Evolutionary conservation across 2,797 vertebrate species (phyloP).

Genomic region (Gobionotothen gibberifrons): DNA sequence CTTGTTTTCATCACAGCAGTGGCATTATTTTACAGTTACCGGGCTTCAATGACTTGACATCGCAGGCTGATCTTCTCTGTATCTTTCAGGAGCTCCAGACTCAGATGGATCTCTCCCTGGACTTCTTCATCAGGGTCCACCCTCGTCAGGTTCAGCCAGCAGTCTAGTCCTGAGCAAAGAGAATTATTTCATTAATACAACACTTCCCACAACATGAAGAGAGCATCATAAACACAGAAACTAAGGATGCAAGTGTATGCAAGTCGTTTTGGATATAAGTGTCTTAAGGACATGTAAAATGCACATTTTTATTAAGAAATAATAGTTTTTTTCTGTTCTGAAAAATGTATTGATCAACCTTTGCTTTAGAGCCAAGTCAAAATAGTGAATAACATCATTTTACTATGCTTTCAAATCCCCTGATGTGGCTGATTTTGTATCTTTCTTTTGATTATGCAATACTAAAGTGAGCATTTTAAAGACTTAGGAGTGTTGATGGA

Average conservation of each 20-base stretch:
- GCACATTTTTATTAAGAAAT: too few species aligned
- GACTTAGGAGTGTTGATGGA: too few species aligned
- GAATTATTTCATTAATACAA: not conserved
- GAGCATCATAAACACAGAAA: not conserved
- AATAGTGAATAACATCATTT: too few species aligned
- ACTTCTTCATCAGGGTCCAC: conserved; percentile 91
- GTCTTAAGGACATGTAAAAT: too few species aligned
- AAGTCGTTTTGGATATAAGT: too few species aligned
- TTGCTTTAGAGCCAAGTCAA: not conserved
- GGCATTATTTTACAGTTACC: conserved; percentile 73
- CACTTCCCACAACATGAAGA: not conserved
- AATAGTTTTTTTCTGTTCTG: too few species aligned
- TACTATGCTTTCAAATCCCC: too few species aligned
- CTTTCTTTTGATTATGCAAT: too few species aligned
- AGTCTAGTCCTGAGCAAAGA: conserved; percentile 84
- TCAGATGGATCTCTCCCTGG: conserved; percentile 92
- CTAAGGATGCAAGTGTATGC: not conserved
- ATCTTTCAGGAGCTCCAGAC: conserved; percentile 81
- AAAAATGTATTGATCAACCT: not conserved
- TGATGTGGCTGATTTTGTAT: too few species aligned
- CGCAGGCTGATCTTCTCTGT: conserved; percentile 77
- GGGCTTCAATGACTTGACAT: conserved; percentile 90
- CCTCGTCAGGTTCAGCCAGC: conserved; percentile 90
- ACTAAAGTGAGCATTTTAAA: too few species aligned
- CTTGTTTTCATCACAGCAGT: not conserved